Evolutionary conservation across 2,113 vertebrate genomes (phyloP).

Genomic region (Ptilonorhynchus violaceus): DNA sequence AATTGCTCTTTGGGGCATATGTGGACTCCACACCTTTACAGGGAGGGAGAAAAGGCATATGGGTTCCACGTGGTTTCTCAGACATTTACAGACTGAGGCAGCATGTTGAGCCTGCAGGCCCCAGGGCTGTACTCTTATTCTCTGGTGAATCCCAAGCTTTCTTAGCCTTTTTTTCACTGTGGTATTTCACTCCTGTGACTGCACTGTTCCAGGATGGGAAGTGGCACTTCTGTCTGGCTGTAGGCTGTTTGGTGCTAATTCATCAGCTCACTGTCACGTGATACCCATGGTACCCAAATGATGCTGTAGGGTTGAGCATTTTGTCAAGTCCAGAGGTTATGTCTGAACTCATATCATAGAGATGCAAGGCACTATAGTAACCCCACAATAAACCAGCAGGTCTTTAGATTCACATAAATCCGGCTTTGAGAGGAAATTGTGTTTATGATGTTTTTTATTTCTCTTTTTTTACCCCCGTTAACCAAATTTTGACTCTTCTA

Average conservation of each 20-base stretch:
- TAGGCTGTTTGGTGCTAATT: neutral
- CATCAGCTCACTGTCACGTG: neutral
- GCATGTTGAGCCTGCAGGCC: neutral
- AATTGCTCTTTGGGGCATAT: neutral
- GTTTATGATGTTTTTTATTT: neutral
- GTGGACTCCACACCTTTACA: neutral
- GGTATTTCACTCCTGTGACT: neutral
- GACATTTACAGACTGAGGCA: neutral
- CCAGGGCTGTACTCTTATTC: neutral
- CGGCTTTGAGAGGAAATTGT: neutral
- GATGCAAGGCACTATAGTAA: neutral
- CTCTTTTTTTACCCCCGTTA: neutral
- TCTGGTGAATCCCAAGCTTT: neutral
- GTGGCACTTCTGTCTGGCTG: neutral
- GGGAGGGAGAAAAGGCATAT: neutral
- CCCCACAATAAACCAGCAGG: neutral
- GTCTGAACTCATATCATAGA: neutral
- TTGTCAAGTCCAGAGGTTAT: neutral
- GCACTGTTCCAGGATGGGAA: neutral
- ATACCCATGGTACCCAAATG: fast-evolving
- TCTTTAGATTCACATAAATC: neutral
- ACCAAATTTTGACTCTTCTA: neutral
- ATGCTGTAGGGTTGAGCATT: neutral
- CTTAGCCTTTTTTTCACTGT: neutral
- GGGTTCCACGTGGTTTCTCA: neutral